Conservation (phyloP, 2,888 invertebrate genomes). For the Itoplectis maculator region DNA sequence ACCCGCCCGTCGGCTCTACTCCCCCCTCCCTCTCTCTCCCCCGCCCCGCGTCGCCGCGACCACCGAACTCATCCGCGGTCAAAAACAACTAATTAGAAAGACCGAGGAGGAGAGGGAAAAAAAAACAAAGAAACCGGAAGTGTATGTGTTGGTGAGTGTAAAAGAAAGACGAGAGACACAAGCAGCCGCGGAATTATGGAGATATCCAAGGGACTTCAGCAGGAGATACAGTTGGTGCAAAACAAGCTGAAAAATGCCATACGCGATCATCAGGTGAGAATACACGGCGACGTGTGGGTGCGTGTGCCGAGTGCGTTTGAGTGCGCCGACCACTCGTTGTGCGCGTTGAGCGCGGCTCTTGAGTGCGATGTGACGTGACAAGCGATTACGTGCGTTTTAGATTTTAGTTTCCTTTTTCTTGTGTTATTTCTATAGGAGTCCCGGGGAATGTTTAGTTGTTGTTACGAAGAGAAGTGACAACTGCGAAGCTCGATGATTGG, state of each 20-base stretch:
- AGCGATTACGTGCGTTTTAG: no score
- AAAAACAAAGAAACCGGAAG: constrained; percentile 25
- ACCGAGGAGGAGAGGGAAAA: neutral
- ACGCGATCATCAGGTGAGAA: constrained; percentile 87
- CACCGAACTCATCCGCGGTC: neutral
- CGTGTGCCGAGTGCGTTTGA: constrained; percentile 15
- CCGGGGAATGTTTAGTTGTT: no score
- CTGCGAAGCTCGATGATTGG: no score
- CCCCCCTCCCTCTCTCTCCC: neutral
- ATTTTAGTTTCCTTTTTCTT: no score
- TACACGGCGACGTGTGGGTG: constrained; percentile 53
- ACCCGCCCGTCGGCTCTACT: no score
- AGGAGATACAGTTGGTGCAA: constrained; percentile 87
- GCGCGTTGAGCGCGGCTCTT: constrained; percentile 57
- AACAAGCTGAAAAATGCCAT: constrained; percentile 88
- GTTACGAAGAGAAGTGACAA: no score
- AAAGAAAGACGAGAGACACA: constrained; percentile 22
- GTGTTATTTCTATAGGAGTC: no score
- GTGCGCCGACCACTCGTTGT: no score
- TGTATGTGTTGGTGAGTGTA: no score
- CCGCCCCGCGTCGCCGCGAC: neutral
- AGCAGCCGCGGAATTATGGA: constrained; percentile 84
- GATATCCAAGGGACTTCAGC: constrained; percentile 87
- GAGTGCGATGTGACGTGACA: neutral
- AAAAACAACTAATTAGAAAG: neutral